Percentiles rank a stretch among this genome's conserved stretches.
Conservation (phyloP, 1,140 invertebrate species). For the Idris sp. region DNA sequence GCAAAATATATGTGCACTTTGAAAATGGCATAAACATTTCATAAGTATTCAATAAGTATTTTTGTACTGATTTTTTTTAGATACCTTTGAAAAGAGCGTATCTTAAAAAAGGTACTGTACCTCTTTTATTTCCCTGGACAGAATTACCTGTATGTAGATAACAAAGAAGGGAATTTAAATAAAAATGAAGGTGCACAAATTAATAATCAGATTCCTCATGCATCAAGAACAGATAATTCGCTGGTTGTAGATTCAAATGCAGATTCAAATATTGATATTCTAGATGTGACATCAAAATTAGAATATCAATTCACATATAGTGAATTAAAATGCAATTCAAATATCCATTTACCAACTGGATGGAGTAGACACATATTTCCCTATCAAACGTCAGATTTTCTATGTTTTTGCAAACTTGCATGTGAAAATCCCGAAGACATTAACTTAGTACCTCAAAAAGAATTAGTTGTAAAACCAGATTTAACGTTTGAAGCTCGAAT, state of each 20-base stretch:
- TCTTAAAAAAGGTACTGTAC: slow-evolving; percentile 7
- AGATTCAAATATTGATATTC: slow-evolving; percentile 6
- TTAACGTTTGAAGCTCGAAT: slow-evolving; percentile 3
- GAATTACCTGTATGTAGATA: slow-evolving; percentile 6
- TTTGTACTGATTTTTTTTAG: slow-evolving; percentile 2
- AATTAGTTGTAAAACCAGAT: slow-evolving; percentile 3
- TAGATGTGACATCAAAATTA: neutral
- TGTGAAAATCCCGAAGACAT: slow-evolving; percentile 12
- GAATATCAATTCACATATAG: slow-evolving; percentile 10
- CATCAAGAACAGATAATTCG: no score
- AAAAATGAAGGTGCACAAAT: no score
- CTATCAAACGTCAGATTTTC: neutral
- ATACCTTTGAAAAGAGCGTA: slow-evolving; percentile 9
- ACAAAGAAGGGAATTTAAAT: no score
- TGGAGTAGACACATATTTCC: slow-evolving; percentile 17
- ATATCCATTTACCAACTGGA: slow-evolving; percentile 11
- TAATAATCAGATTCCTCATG: no score
- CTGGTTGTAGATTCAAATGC: no score
- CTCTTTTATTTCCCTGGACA: slow-evolving; percentile 7
- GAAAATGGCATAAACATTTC: slow-evolving; percentile 3
- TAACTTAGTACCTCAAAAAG: neutral
- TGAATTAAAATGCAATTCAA: slow-evolving; percentile 19
- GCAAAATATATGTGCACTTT: no score
- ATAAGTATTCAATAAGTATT: neutral
- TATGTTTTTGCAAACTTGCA: slow-evolving; percentile 23